These are phyloP conservation scores for Brassicogethes aeneus DNA, from an alignment of 2,888 invertebrate genomes.

Conservation along the genomic window DNA sequence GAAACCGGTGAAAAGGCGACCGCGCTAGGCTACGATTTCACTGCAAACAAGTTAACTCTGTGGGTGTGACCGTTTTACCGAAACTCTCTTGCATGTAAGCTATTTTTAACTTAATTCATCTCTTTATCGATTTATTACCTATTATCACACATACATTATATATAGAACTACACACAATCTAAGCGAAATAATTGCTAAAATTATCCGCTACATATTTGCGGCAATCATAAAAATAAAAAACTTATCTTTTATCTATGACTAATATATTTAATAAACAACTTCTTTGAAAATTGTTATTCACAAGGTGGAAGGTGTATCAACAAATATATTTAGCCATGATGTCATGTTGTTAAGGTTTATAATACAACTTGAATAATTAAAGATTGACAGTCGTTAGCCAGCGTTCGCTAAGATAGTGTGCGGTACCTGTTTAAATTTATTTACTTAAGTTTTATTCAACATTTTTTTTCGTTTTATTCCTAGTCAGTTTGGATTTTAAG, in stretches of 20 bases:
- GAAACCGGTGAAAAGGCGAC: slow-evolving; percentile 1
- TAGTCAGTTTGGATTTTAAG: slow-evolving; percentile 20
- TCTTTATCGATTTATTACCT: no score
- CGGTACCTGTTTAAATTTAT: slow-evolving; percentile 18
- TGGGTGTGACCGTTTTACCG: slow-evolving; percentile 1
- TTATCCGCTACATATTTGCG: no score
- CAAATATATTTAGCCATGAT: not conserved
- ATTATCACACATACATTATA: no score
- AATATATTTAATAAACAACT: no score
- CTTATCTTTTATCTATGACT: no score
- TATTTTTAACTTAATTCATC: no score
- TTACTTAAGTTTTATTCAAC: slow-evolving; percentile 11
- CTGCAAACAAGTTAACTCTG: not conserved
- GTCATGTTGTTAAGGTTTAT: not conserved
- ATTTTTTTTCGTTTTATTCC: slow-evolving; percentile 18
- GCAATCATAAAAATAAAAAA: no score
- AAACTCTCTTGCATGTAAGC: no score
- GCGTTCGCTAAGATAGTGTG: slow-evolving; percentile 6
- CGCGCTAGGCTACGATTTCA: not conserved
- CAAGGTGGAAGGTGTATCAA: not conserved
- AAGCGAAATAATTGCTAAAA: no score
- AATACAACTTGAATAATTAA: no score
- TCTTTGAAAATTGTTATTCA: no score
- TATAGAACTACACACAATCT: no score
- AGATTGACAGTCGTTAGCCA: not conserved